Percentiles rank a stretch among this genome's conserved stretches.
phyloP scores from a whole-genome alignment of 1,140 invertebrate genomes.

The Drosophila mauritiana region DNA sequence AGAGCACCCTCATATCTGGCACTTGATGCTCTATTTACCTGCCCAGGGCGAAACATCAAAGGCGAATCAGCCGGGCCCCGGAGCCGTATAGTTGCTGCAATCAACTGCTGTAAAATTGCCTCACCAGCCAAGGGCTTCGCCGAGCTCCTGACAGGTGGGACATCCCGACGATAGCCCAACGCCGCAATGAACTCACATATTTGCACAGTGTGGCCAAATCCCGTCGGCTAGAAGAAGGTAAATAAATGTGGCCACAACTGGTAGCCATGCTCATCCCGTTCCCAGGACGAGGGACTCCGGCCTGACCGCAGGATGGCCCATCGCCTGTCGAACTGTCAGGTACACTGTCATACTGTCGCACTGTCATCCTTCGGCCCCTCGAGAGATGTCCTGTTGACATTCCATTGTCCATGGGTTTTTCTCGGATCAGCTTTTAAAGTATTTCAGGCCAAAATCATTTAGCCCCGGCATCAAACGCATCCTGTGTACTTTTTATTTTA shows the following conservation, averaged over 20 bases:
- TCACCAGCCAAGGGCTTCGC: conserved; percentile 9
- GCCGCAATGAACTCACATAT: conserved; percentile 37
- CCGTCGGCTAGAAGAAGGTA: conserved; percentile 47
- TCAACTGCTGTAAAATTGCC: conserved; percentile 51
- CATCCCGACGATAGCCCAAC: too few species aligned
- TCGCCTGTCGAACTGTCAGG: conserved; percentile 36
- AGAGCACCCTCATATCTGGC: conserved; percentile 19
- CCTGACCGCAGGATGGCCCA: conserved; percentile 20
- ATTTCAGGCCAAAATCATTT: conserved; percentile 42
- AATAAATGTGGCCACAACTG: conserved; percentile 65
- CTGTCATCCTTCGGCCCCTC: conserved; percentile 1
- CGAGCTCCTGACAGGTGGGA: conserved; percentile 2
- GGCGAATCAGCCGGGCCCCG: conserved; percentile 10
- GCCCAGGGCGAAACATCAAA: conserved; percentile 40
- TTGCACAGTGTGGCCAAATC: conserved; percentile 61
- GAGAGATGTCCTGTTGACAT: conserved; percentile 24
- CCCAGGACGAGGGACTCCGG: too few species aligned
- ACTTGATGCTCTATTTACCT: conserved; percentile 41
- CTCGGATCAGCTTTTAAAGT: conserved; percentile 46
- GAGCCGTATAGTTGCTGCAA: conserved; percentile 26
- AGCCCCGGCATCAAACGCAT: conserved; percentile 5
- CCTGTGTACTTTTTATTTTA: conserved; percentile 15
- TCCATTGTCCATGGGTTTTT: conserved; percentile 21
- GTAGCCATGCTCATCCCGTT: neutral
- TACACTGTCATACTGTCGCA: conserved; percentile 26